Base-by-base conservation (phyloP, 1,140 invertebrate species). In the Dreissena rostriformis region DNA sequence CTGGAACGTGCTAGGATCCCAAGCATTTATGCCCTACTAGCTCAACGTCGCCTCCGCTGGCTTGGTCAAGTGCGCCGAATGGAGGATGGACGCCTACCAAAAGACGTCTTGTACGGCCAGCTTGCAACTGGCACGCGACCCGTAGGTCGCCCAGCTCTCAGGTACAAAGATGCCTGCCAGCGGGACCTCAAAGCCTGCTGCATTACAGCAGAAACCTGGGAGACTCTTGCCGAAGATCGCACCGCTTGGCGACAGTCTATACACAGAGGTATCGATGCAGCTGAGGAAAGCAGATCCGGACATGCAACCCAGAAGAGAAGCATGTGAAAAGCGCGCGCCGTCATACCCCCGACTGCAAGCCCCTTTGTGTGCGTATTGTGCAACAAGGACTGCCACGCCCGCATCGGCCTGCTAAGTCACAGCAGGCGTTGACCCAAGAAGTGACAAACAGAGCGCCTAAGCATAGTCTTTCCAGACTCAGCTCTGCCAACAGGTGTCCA, bases 1-100 rank as follows among this genome's bases (percentile, higher is more conserved):
- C 79, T 82, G 4, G 24, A 15, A 26, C 10, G 39, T 22, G 73
- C 73, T 29, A 55, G 73, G 8, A n/a, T 53, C 17, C 39, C 63
- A 7, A 70, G 65, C 66, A 68, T 79, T 39, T 70, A 53, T 26
- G 22, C 77, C 19, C 49, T 70, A 4, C 77, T 79, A 0, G 8
- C 8, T 19, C 65, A 79, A 28, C 29, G 63, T 14, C 49, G 66
- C n/a, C 24, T 79, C 19, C 65, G 77, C 12, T 70, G 77, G 77
- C 57, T 76, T 19, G 77, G 77, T 10, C 66, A 79, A 49, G 51
- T 79, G 2, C 1, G 1, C 15, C 28, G 65, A 7, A 70, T 79
- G 77, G 65, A 52, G 14, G 77, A 79, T 39, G 67, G 77, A 19
- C 12, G 68, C 10, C 39, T 71, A 24, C 65, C 65, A 28, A 67